phyloP scores from a whole-genome alignment of 2,113 vertebrate species.

The Rhipidura dahli region DNA sequence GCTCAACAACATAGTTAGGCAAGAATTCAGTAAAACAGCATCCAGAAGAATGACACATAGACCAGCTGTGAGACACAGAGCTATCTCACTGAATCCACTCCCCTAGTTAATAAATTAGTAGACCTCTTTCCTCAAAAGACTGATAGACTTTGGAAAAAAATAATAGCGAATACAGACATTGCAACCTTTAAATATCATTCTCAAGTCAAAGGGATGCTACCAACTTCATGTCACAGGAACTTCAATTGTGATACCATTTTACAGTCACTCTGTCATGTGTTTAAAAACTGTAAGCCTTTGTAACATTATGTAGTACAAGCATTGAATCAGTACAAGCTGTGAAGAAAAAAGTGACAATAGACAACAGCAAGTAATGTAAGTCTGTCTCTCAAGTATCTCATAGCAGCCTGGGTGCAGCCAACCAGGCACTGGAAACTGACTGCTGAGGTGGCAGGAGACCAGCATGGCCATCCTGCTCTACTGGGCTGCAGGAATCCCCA shows the following conservation, averaged over 20 bases:
- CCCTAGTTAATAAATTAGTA: not conserved
- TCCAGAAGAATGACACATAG: not conserved
- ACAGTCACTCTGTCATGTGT: not conserved
- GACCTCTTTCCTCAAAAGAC: not conserved
- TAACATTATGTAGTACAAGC: not conserved
- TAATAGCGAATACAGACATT: not conserved
- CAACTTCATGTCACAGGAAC: not conserved
- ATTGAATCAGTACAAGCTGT: not conserved
- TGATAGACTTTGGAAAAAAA: not conserved
- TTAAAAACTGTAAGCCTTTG: not conserved
- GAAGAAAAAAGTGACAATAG: not conserved
- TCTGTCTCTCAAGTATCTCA: not conserved
- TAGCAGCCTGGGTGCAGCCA: not conserved
- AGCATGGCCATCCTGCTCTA: not conserved
- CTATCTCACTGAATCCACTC: not conserved
- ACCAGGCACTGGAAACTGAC: not conserved
- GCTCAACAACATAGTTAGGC: not conserved
- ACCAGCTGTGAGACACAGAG: not conserved
- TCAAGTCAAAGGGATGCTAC: not conserved
- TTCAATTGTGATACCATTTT: not conserved
- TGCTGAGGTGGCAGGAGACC: not conserved
- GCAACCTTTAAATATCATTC: not conserved
- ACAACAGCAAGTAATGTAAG: rapidly evolving
- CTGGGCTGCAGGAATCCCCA: not conserved
- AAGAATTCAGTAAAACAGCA: not conserved